Conservation (phyloP, 2,888 invertebrate species). For the Catocala fraxini region DNA sequence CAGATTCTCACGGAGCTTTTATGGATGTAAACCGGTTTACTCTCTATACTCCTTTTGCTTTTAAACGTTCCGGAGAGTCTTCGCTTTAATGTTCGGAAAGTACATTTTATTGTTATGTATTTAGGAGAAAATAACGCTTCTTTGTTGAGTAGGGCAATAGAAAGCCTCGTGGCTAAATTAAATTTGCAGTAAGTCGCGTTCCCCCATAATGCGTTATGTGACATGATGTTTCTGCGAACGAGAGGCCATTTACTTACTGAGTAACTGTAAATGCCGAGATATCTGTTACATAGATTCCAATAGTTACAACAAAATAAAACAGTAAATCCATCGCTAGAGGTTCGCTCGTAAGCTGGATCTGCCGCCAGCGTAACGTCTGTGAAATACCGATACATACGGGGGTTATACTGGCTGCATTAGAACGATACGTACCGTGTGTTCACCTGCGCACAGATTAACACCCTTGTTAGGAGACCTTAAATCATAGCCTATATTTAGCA, state of each 20-base stretch:
- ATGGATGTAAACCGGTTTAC: constrained; percentile 65
- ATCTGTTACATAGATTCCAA: constrained; percentile 9
- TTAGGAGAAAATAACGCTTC: constrained; percentile 49
- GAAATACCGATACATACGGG: constrained; percentile 25
- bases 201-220: constrained; percentile 46
- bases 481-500: constrained; percentile 19
- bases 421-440: constrained; percentile 25
- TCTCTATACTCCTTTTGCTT: constrained; percentile 50
- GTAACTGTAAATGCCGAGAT: constrained; percentile 26
- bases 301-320: constrained; percentile 23
- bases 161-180: constrained; percentile 49
- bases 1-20: constrained; percentile 64
- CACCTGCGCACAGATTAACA: constrained; percentile 49
- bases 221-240: constrained; percentile 40
- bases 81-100: constrained; percentile 46
- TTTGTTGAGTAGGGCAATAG: constrained; percentile 46
- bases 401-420: constrained; percentile 31
- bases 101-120: constrained; percentile 53
- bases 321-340: constrained; percentile 24
- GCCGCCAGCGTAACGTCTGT: constrained; percentile 14
- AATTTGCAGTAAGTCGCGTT: constrained; percentile 49
- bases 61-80: constrained; percentile 46
- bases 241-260: constrained; percentile 38
- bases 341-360: constrained; percentile 22
- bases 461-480: constrained; percentile 34